Evolutionary conservation across 2,113 vertebrate species (phyloP).

Genomic region (Lasiurus borealis): DNA sequence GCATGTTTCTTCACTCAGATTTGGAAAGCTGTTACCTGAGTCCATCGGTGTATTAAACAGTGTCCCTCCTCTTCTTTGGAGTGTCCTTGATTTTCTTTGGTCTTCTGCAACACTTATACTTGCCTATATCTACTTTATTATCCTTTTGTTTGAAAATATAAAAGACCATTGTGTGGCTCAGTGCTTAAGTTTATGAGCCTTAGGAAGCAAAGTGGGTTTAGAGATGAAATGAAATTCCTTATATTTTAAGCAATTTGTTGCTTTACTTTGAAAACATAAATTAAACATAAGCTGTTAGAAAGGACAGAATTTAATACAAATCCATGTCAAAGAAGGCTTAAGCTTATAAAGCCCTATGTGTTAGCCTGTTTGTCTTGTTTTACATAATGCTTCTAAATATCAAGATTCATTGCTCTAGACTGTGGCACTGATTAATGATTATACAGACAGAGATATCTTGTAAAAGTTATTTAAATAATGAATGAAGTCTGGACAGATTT

Average conservation of each 20-base stretch:
- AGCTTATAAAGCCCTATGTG: neutral
- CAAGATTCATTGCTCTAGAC: conserved; percentile 4
- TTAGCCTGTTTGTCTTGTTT: conserved; percentile 29
- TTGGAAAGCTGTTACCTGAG: too few species aligned
- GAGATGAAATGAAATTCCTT: neutral
- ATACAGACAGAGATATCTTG: conserved; percentile 45
- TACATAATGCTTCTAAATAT: neutral
- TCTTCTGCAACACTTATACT: neutral
- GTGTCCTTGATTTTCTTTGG: too few species aligned
- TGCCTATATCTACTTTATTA: neutral
- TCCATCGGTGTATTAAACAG: too few species aligned
- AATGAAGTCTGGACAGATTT: conserved; percentile 62
- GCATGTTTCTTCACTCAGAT: too few species aligned
- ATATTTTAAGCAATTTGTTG: conserved; percentile 6
- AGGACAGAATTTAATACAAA: neutral
- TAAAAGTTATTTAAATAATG: conserved; percentile 62
- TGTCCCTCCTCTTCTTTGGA: too few species aligned
- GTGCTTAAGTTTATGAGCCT: neutral
- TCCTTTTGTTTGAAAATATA: neutral
- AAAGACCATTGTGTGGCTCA: neutral
- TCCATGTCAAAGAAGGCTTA: neutral
- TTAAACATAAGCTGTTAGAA: conserved; percentile 42
- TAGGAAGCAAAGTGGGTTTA: neutral
- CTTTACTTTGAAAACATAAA: conserved; percentile 51
- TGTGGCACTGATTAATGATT: conserved; percentile 47